Conservation (phyloP, 2,113 vertebrate species). For the Formicarius rufipectus region DNA sequence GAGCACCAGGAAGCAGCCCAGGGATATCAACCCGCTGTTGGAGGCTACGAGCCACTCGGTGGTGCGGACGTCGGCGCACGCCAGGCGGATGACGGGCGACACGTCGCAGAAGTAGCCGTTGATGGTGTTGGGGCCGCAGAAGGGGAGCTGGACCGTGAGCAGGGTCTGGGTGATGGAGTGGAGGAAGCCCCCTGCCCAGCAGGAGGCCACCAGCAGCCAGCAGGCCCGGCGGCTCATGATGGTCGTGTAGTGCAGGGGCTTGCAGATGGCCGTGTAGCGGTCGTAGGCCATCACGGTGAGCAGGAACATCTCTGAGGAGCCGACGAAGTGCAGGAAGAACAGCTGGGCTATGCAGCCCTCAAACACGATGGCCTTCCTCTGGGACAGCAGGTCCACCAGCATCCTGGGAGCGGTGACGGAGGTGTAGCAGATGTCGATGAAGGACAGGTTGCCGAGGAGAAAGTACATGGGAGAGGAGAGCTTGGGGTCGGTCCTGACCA, state of each 20-base stretch:
- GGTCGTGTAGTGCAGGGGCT: slow-evolving; percentile 41
- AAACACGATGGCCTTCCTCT: slow-evolving; percentile 55
- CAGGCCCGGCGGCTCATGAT: slow-evolving; percentile 19
- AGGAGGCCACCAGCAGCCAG: not conserved
- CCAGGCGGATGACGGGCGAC: not conserved
- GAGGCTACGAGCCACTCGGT: slow-evolving; percentile 52
- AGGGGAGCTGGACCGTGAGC: slow-evolving; percentile 18
- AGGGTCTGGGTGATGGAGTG: not conserved
- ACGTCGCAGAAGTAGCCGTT: slow-evolving; percentile 55
- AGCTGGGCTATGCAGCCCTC: slow-evolving; percentile 64
- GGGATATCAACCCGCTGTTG: slow-evolving; percentile 53
- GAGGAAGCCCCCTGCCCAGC: slow-evolving; percentile 46
- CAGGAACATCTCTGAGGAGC: slow-evolving; percentile 64
- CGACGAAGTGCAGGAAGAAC: slow-evolving; percentile 64
- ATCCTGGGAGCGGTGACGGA: slow-evolving; percentile 59
- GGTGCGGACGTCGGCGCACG: slow-evolving; percentile 19
- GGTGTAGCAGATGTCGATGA: slow-evolving; percentile 65
- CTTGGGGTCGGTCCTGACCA: slow-evolving; percentile 31
- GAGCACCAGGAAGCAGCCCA: slow-evolving; percentile 57
- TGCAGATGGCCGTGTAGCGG: slow-evolving; percentile 53
- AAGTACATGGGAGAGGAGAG: slow-evolving; percentile 67
- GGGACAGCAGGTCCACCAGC: slow-evolving; percentile 48
- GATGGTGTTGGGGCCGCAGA: slow-evolving; percentile 28
- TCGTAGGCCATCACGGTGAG: slow-evolving; percentile 42
- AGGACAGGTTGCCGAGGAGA: slow-evolving; percentile 65